Conservation (phyloP, 2,113 vertebrate genomes). For the Alethe castanea region DNA sequence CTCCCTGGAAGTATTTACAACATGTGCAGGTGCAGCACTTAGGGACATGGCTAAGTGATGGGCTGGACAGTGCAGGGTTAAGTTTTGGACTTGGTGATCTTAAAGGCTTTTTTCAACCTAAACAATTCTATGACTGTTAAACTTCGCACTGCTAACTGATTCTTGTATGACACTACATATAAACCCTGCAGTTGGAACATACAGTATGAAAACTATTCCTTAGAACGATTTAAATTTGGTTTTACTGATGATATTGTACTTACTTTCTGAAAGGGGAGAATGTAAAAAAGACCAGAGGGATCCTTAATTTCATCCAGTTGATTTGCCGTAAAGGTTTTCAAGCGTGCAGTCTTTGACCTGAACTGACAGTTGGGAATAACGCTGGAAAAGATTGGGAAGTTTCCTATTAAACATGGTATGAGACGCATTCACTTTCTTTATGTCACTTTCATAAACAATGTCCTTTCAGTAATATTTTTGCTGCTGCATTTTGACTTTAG, state of each 20-base stretch:
- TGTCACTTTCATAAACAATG: background rate
- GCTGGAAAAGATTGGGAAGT: constrained; percentile 65
- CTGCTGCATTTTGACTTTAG: background rate
- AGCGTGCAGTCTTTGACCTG: constrained; percentile 91
- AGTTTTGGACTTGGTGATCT: background rate
- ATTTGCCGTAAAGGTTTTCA: constrained; percentile 97
- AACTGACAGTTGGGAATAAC: constrained; percentile 98
- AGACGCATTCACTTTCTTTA: background rate
- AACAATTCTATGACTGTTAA: background rate
- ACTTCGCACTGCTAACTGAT: background rate
- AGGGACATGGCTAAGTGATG: background rate
- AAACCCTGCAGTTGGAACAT: background rate
- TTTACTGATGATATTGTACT: background rate
- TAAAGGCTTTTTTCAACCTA: background rate
- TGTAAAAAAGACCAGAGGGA: constrained; percentile 95
- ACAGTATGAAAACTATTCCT: background rate
- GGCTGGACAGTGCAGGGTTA: background rate
- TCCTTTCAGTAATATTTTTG: background rate
- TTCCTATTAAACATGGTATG: background rate
- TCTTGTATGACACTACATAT: background rate
- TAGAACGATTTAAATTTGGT: background rate
- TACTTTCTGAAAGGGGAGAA: constrained; percentile 97
- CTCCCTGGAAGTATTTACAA: background rate
- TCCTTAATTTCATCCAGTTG: constrained; percentile 99
- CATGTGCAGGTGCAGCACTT: accelerated